Conservation (phyloP, 2,797 vertebrate species). For the Falco cherrug region DNA sequence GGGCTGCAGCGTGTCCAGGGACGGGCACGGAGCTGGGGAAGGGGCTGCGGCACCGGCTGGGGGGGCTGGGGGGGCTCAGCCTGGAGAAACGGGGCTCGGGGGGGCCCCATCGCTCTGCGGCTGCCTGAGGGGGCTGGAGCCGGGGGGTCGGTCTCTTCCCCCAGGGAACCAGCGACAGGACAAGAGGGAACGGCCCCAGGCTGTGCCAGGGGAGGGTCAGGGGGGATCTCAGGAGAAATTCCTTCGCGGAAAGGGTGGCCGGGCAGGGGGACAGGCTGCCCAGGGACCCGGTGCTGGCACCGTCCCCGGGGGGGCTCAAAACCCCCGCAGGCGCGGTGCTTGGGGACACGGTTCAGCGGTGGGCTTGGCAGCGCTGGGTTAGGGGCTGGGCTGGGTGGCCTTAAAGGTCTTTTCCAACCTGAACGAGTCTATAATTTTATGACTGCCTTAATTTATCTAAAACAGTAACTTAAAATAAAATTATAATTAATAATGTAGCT, state of each 20-base stretch:
- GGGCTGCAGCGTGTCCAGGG: not conserved
- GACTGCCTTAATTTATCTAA: not conserved
- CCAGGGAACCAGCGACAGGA: not conserved
- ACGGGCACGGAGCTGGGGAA: accelerated
- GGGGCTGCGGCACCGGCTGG: accelerated
- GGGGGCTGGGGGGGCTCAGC: not conserved
- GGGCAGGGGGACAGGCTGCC: not conserved
- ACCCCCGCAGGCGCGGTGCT: not conserved
- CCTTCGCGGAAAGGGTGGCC: not conserved
- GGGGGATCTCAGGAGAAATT: not conserved
- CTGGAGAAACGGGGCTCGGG: not conserved
- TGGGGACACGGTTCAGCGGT: not conserved
- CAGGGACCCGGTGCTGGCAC: not conserved
- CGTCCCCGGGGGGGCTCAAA: not conserved
- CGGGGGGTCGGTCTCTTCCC: no score
- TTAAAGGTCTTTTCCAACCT: not conserved
- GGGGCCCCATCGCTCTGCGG: not conserved
- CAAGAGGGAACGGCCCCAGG: accelerated
- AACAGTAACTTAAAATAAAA: not conserved
- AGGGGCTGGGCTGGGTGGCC: not conserved
- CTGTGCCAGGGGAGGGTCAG: accelerated
- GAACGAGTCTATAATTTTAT: not conserved
- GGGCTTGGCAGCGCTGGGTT: not conserved
- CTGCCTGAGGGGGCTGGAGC: not conserved
- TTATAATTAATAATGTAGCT: not conserved